A percentile compares a stretch with the other conserved stretches of the same genome.
Conservation (phyloP, 2,888 invertebrate genomes). For the Drosophila histrio region DNA sequence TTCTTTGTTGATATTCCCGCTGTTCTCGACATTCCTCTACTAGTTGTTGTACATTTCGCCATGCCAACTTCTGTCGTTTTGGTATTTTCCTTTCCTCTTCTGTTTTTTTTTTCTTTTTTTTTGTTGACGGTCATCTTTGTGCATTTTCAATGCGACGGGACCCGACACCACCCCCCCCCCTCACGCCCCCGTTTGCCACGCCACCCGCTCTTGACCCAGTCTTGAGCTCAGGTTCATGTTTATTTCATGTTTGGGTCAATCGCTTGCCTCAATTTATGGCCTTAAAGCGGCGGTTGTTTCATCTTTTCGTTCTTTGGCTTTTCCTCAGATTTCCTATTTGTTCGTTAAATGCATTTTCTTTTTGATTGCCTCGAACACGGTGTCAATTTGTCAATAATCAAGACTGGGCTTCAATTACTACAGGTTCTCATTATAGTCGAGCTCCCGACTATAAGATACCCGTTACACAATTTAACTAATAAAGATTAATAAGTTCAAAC, state of each 20-base stretch:
- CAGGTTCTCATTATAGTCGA: neutral
- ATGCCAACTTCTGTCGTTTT: slow-evolving; percentile 11
- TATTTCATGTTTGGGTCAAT: slow-evolving; percentile 33
- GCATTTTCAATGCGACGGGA: slow-evolving; percentile 52
- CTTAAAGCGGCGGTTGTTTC: slow-evolving; percentile 8
- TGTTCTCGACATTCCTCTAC: neutral
- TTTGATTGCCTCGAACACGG: slow-evolving; percentile 4
- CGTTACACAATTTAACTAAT: no score
- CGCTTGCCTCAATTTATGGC: slow-evolving; percentile 26
- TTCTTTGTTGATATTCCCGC: neutral
- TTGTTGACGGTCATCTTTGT: slow-evolving; percentile 34
- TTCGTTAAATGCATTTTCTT: slow-evolving; percentile 16
- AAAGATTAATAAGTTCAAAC: no score
- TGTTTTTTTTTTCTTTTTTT: neutral
- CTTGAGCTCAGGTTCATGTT: slow-evolving; percentile 7
- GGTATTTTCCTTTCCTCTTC: neutral
- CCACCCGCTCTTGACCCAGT: slow-evolving; percentile 7
- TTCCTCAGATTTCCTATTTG: neutral
- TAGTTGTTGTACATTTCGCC: slow-evolving; percentile 15
- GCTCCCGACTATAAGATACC: neutral
- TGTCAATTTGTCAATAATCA: neutral
- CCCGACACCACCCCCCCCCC: no score
- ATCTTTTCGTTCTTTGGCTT: neutral
- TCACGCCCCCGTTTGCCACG: neutral
- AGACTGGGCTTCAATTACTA: neutral